Conservation (phyloP, 2,797 vertebrate species). For the Sparidentex hasta region DNA sequence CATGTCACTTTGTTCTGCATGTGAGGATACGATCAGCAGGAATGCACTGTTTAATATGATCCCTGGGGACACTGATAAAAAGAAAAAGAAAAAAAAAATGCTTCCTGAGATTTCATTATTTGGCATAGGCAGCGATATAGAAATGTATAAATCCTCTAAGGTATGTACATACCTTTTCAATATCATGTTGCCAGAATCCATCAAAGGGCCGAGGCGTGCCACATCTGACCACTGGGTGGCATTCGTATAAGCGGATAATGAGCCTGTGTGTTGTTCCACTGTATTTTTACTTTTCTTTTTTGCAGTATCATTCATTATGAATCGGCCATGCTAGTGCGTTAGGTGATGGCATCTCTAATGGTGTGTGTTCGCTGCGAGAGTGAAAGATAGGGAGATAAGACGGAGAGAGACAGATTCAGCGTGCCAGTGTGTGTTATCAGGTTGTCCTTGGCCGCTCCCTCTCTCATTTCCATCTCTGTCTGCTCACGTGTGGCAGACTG, state of each 20-base stretch:
- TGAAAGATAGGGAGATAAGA: slow-evolving; percentile 18
- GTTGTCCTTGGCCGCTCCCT: slow-evolving; percentile 82
- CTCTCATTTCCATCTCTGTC: slow-evolving; percentile 71
- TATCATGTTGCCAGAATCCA: slow-evolving; percentile 58
- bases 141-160: slow-evolving; percentile 71
- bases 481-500: slow-evolving; percentile 54
- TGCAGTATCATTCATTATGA: not conserved
- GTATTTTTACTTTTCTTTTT: not conserved
- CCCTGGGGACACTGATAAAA: slow-evolving; percentile 35
- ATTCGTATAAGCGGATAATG: not conserved
- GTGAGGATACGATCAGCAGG: slow-evolving; percentile 37
- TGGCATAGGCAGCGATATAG: slow-evolving; percentile 51
- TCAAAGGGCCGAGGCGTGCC: slow-evolving; percentile 20
- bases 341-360: slow-evolving; percentile 21
- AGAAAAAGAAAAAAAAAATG: slow-evolving; percentile 7
- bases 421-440: slow-evolving; percentile 70
- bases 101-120: slow-evolving; percentile 57
- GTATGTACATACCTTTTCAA: slow-evolving; percentile 72
- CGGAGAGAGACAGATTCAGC: slow-evolving; percentile 35
- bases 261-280: too few species aligned
- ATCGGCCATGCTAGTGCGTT: not conserved
- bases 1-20: not conserved
- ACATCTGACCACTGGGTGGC: slow-evolving; percentile 41
- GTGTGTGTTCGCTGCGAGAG: slow-evolving; percentile 5
- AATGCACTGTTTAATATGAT: slow-evolving; percentile 55